Evolutionary conservation across 2,888 invertebrate genomes (phyloP).

Genomic region (Sinotaia quadrata): DNA sequence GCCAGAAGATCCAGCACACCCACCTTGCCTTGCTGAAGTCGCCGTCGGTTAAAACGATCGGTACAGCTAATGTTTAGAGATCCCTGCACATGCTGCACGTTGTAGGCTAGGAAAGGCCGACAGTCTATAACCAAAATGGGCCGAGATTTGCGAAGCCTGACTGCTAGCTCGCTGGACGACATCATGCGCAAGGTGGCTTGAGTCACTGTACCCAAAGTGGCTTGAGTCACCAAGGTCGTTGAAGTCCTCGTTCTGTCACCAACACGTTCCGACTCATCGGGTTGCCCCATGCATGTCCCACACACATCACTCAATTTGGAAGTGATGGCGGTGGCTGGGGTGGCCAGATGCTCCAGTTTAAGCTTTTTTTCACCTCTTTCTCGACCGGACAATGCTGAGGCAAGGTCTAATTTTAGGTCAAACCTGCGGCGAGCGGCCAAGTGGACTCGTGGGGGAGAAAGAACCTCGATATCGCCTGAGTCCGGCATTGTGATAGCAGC

Average conservation of each 20-base stretch:
- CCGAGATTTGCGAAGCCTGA: conserved; percentile 50
- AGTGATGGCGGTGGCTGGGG: conserved; percentile 9
- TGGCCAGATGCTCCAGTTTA: conserved; percentile 1
- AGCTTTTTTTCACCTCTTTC: conserved; percentile 21
- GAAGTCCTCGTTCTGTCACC: conserved; percentile 40
- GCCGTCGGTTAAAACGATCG: conserved; percentile 80
- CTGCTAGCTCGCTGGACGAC: conserved; percentile 53
- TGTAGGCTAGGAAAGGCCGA: conserved; percentile 81
- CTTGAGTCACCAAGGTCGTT: conserved; percentile 37
- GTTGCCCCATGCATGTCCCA: too few relatives aligned
- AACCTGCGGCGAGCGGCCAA: conserved; percentile 42
- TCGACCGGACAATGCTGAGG: conserved; percentile 18
- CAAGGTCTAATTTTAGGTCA: conserved; percentile 43
- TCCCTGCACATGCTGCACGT: conserved; percentile 80
- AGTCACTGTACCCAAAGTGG: not conserved
- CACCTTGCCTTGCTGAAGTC: conserved; percentile 80
- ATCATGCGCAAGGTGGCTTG: conserved; percentile 43
- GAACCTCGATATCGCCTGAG: conserved; percentile 59
- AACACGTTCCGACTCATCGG: conserved; percentile 26
- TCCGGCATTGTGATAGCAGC: conserved; percentile 57
- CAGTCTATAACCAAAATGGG: conserved; percentile 77
- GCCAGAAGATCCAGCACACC: conserved; percentile 79
- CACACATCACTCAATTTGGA: not conserved
- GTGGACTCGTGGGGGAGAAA: conserved; percentile 48
- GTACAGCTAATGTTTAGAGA: conserved; percentile 80